Percentiles rank a stretch among this genome's conserved stretches.
Evolutionary conservation across 2,888 invertebrate genomes (phyloP).

Genomic region (Poecilus cupreus): DNA sequence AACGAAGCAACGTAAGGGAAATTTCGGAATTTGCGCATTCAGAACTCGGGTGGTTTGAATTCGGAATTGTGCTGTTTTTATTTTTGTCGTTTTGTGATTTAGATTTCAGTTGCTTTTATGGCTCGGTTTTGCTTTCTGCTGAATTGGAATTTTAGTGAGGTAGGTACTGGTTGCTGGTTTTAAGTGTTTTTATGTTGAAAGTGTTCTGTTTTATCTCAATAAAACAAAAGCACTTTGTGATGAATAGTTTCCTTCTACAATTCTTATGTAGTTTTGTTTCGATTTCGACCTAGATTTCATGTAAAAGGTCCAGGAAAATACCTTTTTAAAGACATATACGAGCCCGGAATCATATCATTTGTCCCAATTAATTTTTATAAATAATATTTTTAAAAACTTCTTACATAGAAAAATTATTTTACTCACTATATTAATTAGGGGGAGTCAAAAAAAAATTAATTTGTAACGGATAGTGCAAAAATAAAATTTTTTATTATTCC

Average conservation of each 20-base stretch:
- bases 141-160: slow-evolving; percentile 27
- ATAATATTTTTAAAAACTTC: too few relatives aligned
- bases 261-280: neutral
- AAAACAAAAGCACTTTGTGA: slow-evolving; percentile 8
- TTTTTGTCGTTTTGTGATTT: neutral
- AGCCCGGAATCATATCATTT: too few relatives aligned
- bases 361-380: too few relatives aligned
- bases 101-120: slow-evolving; percentile 1
- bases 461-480: too few relatives aligned
- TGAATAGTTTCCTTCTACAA: neutral
- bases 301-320: too few relatives aligned
- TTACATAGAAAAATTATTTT: too few relatives aligned
- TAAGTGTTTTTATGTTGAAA: slow-evolving; percentile 12
- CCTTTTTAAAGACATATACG: too few relatives aligned
- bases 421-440: too few relatives aligned
- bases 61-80: neutral
- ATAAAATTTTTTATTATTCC: too few relatives aligned
- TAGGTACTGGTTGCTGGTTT: slow-evolving; percentile 5
- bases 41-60: neutral
- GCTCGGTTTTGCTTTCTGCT: neutral
- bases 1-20: neutral
- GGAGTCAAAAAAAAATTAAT: too few relatives aligned
- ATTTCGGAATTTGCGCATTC: neutral
- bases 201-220: slow-evolving; percentile 13
- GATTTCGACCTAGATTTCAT: too few relatives aligned